Conservation (phyloP, 2,888 invertebrate genomes). For the Dromius quadrimaculatus region DNA sequence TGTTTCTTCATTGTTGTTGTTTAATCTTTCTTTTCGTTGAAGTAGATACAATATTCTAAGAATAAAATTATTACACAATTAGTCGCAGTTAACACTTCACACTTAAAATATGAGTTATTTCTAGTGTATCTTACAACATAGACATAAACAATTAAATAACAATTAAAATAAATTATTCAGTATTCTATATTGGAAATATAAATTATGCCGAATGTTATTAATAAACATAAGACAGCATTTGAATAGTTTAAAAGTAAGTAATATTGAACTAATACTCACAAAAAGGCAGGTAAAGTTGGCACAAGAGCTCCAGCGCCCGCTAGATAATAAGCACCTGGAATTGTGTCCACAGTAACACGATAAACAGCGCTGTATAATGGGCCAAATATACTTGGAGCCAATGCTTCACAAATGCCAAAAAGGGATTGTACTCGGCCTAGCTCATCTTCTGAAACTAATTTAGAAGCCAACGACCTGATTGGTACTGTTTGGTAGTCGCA, state of each 20-base stretch:
- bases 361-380: constrained; percentile 72
- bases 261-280: constrained; percentile 65
- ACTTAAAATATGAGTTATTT: too few species aligned
- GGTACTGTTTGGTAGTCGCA: constrained; percentile 62
- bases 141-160: too few species aligned
- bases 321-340: constrained; percentile 71
- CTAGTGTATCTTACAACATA: too few species aligned
- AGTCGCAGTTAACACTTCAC: too few species aligned
- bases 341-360: constrained; percentile 66
- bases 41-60: constrained; percentile 15
- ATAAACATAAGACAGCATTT: too few species aligned
- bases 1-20: neutral
- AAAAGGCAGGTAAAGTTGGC: constrained; percentile 67
- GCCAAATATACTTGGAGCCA: constrained; percentile 70
- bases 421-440: constrained; percentile 68
- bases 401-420: constrained; percentile 72
- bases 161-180: too few species aligned
- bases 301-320: constrained; percentile 68
- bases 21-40: neutral
- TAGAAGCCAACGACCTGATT: constrained; percentile 64
- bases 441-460: constrained; percentile 63
- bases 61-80: too few species aligned
- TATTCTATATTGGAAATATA: too few species aligned
- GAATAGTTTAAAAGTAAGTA: too few species aligned
- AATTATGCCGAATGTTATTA: too few species aligned